Conservation (phyloP, 2,113 vertebrate species). For the Petromus typicus region DNA sequence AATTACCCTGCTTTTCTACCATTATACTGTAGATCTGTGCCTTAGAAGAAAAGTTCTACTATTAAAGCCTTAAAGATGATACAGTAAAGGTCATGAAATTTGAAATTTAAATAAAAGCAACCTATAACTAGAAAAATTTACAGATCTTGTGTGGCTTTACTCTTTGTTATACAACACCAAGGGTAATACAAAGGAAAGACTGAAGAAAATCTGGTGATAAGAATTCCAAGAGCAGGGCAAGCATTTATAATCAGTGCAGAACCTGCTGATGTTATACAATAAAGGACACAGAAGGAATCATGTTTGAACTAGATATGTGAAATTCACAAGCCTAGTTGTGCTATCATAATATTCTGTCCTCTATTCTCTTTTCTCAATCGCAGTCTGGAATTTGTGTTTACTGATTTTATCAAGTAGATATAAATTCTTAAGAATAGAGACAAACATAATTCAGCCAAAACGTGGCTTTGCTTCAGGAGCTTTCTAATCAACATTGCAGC, state of each 20-base stretch:
- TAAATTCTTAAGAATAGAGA: slow-evolving; percentile 25
- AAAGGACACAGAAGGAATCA: not conserved
- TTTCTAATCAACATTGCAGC: not conserved
- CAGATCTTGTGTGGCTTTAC: not conserved
- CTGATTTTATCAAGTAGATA: not conserved
- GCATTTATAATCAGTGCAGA: not conserved
- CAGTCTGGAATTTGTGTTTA: slow-evolving; percentile 28
- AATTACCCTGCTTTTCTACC: not conserved
- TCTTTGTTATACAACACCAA: slow-evolving; percentile 30
- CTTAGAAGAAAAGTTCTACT: not conserved
- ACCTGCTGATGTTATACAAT: not conserved
- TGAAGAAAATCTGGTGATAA: not conserved
- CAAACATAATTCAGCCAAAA: slow-evolving; percentile 27
- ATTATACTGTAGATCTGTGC: not conserved
- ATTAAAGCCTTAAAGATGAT: not conserved
- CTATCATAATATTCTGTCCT: not conserved
- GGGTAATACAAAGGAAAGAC: not conserved
- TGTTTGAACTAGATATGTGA: not conserved
- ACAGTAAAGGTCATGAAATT: not conserved
- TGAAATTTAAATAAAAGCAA: slow-evolving; percentile 20
- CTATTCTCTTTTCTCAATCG: not conserved
- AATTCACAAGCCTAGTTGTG: slow-evolving; percentile 10
- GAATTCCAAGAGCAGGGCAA: not conserved
- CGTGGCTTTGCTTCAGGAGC: not conserved
- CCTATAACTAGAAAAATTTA: not conserved